Evolutionary conservation across 2,888 invertebrate genomes (phyloP).

Genomic region (Drosophila cracens): DNA sequence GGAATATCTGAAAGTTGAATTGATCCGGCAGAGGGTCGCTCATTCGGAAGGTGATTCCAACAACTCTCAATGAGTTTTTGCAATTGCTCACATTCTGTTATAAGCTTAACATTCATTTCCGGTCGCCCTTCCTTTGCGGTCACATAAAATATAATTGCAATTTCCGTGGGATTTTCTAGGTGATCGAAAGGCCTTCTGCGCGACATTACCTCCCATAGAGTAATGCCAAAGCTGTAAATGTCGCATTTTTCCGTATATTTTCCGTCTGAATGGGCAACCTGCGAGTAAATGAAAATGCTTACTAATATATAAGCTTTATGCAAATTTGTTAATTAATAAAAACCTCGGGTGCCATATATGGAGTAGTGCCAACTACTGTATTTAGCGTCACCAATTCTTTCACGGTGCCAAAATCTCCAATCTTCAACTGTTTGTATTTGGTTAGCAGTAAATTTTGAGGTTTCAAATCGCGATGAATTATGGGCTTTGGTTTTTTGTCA

Average conservation of each 20-base stretch:
- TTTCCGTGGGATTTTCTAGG: background rate
- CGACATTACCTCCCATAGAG: background rate
- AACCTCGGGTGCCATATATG: background rate
- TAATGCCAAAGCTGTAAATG: background rate
- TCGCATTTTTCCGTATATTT: background rate
- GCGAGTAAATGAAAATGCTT: background rate
- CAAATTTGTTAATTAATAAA: background rate
- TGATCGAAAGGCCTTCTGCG: background rate
- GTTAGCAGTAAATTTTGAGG: conserved; percentile 24
- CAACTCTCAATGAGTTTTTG: background rate
- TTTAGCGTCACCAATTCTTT: background rate
- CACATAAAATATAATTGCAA: background rate
- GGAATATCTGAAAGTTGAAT: background rate
- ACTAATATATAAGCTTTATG: background rate
- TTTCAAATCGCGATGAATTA: conserved; percentile 39
- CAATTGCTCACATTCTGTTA: background rate
- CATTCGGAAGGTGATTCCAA: background rate
- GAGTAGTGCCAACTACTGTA: rapidly evolving
- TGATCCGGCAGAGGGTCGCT: background rate
- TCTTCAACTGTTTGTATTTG: conserved; percentile 6
- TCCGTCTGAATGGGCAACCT: rapidly evolving
- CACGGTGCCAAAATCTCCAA: background rate
- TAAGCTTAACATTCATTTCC: background rate
- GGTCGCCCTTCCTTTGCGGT: background rate
- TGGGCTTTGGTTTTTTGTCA: background rate